Evolutionary conservation across 2,113 vertebrate species (phyloP), one percentile per base, ranked within the genome.

Genomic region (Myanophis thanlyinensis): DNA sequence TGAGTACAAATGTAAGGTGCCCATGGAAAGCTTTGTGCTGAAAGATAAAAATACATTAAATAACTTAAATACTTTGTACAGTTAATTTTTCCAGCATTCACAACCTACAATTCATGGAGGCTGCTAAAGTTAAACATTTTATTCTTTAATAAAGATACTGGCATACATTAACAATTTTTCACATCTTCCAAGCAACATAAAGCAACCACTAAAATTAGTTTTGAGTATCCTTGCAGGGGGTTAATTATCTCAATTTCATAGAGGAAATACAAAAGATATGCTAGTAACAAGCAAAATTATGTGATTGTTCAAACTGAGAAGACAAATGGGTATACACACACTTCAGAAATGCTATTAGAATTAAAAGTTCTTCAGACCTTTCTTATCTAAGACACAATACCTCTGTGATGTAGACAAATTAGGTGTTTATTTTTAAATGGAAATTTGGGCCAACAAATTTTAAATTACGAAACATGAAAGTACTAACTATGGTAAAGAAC

Each of bases 131-230:
- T 91, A 91, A n/a, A 92, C 67, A 40, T 13, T 35, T 88, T 92
- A 73, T 88, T 52, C 23, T 92, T 67, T 51, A 91, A 87, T 23
- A 49, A 90, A 73, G 23, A 15, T 23, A 89, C 67, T 94, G 94
- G 92, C 95, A 95, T 91, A 93, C 93, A n/a, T 85, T 93, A 86
- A 53, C n/a, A 94, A 89, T 44, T 91, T 87, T 93, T 93, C 53
- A 18, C 52, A 56, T 93, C 92, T 94, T 93, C 93, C 95, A 94
- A 94, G 10, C 85, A 90, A 90, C 52, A 20, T 89, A 44, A 93
- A 94, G 91, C 91, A 93, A 93, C 51, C 9, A 91, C 90, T 15
- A 44, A 93, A 89, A 89, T 49, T 59, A 73, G 51, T 93, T 94
- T 85, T 73, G 48, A 92, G 46, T 87, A 62, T 62, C 46, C 22